Percentiles rank a stretch among this genome's conserved stretches.
These are phyloP conservation scores for Hypolimnas misippus DNA, from an alignment of 2,888 invertebrate species.

Conservation along the genomic window DNA sequence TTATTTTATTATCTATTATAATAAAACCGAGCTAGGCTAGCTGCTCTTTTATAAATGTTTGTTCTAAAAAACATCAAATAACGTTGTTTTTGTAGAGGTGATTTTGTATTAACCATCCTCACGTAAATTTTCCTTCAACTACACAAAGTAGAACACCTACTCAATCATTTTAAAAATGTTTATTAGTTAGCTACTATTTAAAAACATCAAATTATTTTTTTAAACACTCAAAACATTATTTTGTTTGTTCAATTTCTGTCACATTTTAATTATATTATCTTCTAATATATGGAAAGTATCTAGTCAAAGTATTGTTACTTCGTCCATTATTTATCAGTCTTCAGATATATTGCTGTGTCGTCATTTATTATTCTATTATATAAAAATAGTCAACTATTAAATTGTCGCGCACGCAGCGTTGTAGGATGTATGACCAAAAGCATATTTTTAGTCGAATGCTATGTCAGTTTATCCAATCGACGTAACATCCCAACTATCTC, in stretches of 20 bases:
- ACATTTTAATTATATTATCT: too few relatives aligned
- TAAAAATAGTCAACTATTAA: conserved; percentile 51
- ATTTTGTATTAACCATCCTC: too few relatives aligned
- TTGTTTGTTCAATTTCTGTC: too few relatives aligned
- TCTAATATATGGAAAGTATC: too few relatives aligned
- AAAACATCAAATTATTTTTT: too few relatives aligned
- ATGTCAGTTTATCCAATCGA: conserved; percentile 68
- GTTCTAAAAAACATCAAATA: not conserved
- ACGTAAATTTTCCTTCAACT: too few relatives aligned
- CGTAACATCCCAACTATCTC: conserved; percentile 72
- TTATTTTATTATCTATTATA: not conserved
- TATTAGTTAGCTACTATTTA: too few relatives aligned
- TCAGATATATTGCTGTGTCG: conserved; percentile 32
- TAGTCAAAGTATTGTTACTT: too few relatives aligned
- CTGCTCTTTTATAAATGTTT: conserved; percentile 1
- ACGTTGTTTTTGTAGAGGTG: too few relatives aligned
- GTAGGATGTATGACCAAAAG: conserved; percentile 59
- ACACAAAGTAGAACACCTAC: too few relatives aligned
- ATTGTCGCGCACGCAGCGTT: conserved; percentile 56
- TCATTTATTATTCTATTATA: conserved; percentile 43
- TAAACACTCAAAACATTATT: too few relatives aligned
- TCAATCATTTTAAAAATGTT: too few relatives aligned
- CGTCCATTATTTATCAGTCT: not conserved
- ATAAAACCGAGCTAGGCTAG: not conserved
- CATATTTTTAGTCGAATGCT: conserved; percentile 68